A percentile compares a stretch with the other conserved stretches of the same genome.
These are phyloP conservation scores for Calyptomena viridis DNA, from an alignment of 2,113 vertebrate species.

Conservation along the genomic window DNA sequence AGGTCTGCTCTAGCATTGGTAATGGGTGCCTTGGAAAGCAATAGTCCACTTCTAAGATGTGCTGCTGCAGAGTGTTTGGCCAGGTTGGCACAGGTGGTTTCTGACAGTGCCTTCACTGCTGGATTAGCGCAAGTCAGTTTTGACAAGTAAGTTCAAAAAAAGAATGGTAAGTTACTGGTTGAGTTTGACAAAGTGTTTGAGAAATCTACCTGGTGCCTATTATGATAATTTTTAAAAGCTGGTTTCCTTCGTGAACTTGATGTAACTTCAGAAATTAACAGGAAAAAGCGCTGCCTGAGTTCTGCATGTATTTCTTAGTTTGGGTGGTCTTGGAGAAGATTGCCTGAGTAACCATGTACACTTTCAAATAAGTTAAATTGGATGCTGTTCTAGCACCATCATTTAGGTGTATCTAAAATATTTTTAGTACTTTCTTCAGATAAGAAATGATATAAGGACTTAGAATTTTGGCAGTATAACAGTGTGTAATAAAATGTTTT, in stretches of 20 bases:
- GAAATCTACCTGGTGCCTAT: background rate
- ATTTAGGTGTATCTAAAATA: background rate
- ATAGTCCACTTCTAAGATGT: slow-evolving; percentile 82
- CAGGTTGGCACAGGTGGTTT: slow-evolving; percentile 84
- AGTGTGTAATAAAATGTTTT: background rate
- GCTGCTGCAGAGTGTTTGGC: slow-evolving; percentile 87
- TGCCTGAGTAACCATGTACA: background rate
- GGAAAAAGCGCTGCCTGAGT: background rate
- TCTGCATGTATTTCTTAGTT: background rate
- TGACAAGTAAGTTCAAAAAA: slow-evolving; percentile 83
- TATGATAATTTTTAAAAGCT: background rate
- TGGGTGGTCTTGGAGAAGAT: background rate
- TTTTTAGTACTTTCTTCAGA: background rate
- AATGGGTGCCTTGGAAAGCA: slow-evolving; percentile 84
- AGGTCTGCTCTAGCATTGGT: slow-evolving; percentile 78
- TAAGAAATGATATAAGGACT: background rate
- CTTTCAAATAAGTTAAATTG: background rate
- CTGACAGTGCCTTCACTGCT: slow-evolving; percentile 83
- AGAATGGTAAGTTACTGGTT: background rate
- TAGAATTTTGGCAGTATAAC: background rate
- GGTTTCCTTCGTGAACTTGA: background rate
- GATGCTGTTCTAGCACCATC: background rate
- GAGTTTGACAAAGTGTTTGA: background rate
- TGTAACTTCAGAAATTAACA: background rate
- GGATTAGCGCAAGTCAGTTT: slow-evolving; percentile 88